Evolutionary conservation across 2,888 invertebrate genomes (phyloP), one percentile per base, ranked within the genome.

Genomic region (Eristalinus aeneus): DNA sequence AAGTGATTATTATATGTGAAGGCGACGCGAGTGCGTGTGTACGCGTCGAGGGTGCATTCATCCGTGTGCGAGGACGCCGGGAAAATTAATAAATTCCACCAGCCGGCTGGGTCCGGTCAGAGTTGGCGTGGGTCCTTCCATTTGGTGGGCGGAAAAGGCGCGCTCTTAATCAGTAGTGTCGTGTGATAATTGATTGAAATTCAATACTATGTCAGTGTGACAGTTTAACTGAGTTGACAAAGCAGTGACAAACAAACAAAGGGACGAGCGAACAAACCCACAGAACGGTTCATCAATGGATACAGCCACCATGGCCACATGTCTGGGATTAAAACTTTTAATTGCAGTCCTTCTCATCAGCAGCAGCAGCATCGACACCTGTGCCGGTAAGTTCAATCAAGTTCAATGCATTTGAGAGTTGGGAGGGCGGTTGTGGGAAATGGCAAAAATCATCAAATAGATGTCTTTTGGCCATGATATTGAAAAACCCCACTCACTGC

Each of bases 361-460:
- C 83, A 75, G 73, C 76, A 82, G 82, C 82, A 78, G 65, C 75
- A 84, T 80, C 65, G 76, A 83, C 85, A 88, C 88, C 88, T 89
- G 89, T 75, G 88, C 78, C 82, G 89, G 89, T 89, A 88, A 89
- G 89, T 88, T 61, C 82, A 72, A 80, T 87, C 22, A 69, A 82
- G 75, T 78, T 83, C 78, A 71, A 72, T 76, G 56, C 64, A 75
- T 27, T 27, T 16, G 53, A 71, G 67, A 20, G 34, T 20, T n/a
- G 74, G 56, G 9, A n/a, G 11, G 22, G 23, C n/a, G n/a, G n/a
- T 46, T 6, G 0, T 4, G n/a, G 16, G 8, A 46, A 46, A 16
- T 16, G n/a, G 16, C 16, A 16, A 16, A 46, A 46, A 46, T 16
- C n/a, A 16, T 16, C 46, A 6, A 46, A 46, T 46, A 16, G 46